Conservation (phyloP, 1,140 invertebrate species). For the Adoxophyes honmai region DNA sequence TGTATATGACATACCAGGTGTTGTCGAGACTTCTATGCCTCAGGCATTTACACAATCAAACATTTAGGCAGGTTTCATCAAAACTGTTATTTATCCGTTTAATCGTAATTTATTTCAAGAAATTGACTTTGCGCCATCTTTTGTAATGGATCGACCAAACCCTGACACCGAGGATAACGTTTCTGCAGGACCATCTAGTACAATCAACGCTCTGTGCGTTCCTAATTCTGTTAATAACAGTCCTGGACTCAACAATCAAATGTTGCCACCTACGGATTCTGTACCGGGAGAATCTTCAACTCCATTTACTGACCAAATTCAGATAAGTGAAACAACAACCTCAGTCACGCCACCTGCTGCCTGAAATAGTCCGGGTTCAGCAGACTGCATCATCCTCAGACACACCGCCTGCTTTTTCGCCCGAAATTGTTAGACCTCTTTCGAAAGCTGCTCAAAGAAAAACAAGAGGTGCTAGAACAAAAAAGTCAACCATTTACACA, state of each 20-base stretch:
- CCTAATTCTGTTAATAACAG: no score
- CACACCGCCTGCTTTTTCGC: background rate
- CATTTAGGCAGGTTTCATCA: constrained; percentile 65
- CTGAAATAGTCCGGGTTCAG: background rate
- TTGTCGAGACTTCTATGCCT: constrained; percentile 52
- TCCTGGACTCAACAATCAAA: no score
- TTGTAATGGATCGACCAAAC: constrained; percentile 53
- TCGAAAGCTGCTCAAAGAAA: background rate
- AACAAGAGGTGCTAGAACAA: constrained; percentile 23
- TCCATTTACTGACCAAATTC: no score
- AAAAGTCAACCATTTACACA: constrained; percentile 39
- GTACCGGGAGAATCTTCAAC: no score
- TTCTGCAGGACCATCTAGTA: background rate
- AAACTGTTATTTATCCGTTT: constrained; percentile 53
- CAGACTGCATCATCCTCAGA: background rate
- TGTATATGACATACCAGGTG: constrained; percentile 70
- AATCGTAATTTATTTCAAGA: constrained; percentile 53
- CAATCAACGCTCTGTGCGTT: no score
- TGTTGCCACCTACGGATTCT: no score
- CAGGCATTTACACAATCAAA: constrained; percentile 55
- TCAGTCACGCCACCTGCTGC: background rate
- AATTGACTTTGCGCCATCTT: constrained; percentile 41
- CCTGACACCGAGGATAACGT: background rate
- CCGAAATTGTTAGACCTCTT: no score
- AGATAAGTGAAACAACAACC: no score